Conservation (phyloP, 2,888 invertebrate genomes). For the Dasypolia templi region DNA sequence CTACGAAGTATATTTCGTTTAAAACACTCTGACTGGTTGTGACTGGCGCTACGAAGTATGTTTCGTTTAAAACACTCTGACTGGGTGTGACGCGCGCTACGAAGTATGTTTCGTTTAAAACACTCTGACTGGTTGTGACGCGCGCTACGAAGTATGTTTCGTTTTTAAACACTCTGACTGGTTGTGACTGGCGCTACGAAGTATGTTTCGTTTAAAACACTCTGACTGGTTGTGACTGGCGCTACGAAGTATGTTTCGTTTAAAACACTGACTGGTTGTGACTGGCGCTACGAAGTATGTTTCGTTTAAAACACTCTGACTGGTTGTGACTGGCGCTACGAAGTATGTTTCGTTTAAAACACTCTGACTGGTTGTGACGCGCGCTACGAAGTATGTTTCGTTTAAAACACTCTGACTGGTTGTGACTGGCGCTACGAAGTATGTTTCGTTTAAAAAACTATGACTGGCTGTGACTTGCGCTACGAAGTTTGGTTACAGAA, state of each 20-base stretch:
- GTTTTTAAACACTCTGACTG: neutral
- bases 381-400: neutral
- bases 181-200: neutral
- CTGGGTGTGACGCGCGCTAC: neutral
- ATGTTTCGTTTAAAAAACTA: neutral
- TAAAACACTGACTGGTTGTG: neutral
- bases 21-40: neutral
- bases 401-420: neutral
- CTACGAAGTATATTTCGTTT: neutral
- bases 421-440: neutral
- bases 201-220: neutral
- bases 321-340: neutral
- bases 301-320: neutral
- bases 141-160: neutral
- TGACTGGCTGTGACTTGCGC: neutral
- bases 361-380: neutral
- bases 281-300: neutral
- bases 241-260: neutral
- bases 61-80: neutral
- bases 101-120: neutral
- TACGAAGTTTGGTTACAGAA: neutral
- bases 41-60: neutral
- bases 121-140: neutral
- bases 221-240: neutral
- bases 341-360: neutral